phyloP scores from a whole-genome alignment of 2,888 invertebrate species.

The Idaea aversata region DNA sequence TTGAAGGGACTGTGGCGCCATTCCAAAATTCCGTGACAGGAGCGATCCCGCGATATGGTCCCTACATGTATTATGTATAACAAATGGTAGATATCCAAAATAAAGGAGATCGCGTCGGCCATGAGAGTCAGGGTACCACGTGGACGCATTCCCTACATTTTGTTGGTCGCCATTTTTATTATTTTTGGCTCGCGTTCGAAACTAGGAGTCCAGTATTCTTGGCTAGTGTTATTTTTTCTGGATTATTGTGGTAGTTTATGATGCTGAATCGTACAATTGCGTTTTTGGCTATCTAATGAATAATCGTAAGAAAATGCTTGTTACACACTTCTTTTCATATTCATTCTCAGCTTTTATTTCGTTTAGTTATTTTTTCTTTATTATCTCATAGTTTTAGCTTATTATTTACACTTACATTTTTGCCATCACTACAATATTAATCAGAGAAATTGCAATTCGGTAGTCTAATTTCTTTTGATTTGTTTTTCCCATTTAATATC shows the following conservation, averaged over 20 bases:
- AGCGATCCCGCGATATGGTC: slow-evolving; percentile 73
- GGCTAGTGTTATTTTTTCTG: slow-evolving; percentile 1
- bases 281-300: not conserved
- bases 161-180: slow-evolving; percentile 50
- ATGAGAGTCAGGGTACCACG: slow-evolving; percentile 40
- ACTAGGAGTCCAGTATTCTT: not conserved
- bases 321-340: not conserved
- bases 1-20: slow-evolving; percentile 68
- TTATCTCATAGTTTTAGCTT: not conserved
- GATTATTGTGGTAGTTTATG: not conserved
- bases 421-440: too few relatives aligned
- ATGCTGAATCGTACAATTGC: not conserved
- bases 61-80: slow-evolving; percentile 78
- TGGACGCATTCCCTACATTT: slow-evolving; percentile 72
- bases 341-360: not conserved
- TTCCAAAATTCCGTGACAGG: slow-evolving; percentile 69
- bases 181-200: slow-evolving; percentile 54
- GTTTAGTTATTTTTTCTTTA: not conserved
- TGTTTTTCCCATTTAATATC: too few relatives aligned
- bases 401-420: too few relatives aligned
- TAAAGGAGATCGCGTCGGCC: slow-evolving; percentile 53
- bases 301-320: not conserved
- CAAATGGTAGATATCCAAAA: slow-evolving; percentile 79
- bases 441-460: too few relatives aligned
- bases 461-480: too few relatives aligned